Evolutionary conservation across 2,113 vertebrate genomes (phyloP), one percentile per base, ranked within the genome.

Genomic region (Elanus axillaris): DNA sequence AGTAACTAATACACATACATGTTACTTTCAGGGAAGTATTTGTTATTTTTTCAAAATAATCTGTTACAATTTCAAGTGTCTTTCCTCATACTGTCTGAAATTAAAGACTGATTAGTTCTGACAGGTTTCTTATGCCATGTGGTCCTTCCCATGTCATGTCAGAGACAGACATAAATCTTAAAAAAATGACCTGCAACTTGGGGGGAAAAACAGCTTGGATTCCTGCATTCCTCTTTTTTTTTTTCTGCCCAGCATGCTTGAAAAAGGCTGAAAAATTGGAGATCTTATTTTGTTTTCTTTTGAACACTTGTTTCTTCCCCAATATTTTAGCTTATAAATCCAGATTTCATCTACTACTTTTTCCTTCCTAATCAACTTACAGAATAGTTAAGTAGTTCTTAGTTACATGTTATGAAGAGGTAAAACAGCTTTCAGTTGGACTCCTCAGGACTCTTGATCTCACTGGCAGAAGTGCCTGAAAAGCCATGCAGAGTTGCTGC

Each of bases 71-170:
- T 96, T 91, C 74, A 93, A 93, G n/a, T 68, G 82, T 85, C 94
- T 91, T 83, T 77, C 75, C 40, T 26, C 72, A 89, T 60, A 63
- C 23, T 48, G 74, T 64, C 75, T 93, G 90, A 96, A 95, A 93
- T 90, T 32, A 90, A 81, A 95, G 90, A 84, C 64, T 95, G 94
- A 97, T 97, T 29, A 47, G 23, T 93, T 95, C 62, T 97, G 97
- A 97, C 97, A 97, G 86, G 77, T 96, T 97, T 97, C 96, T 97
- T 97, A 97, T 97, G 95, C 86, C 93, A 95, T 4, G 4, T 38
- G 84, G 85, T 93, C 76, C 90, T 96, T 93, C 56, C 95, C 74
- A 86, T 94, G 91, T 83, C 94, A 94, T 88, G 94, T 93, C 90
- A 96, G 64, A 84, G 58, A 92, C 4, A 66, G 72, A 94, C 91